Evolutionary conservation across 2,113 vertebrate species (phyloP), one percentile per base, ranked within the genome.

Genomic region (Sprattus sprattus): DNA sequence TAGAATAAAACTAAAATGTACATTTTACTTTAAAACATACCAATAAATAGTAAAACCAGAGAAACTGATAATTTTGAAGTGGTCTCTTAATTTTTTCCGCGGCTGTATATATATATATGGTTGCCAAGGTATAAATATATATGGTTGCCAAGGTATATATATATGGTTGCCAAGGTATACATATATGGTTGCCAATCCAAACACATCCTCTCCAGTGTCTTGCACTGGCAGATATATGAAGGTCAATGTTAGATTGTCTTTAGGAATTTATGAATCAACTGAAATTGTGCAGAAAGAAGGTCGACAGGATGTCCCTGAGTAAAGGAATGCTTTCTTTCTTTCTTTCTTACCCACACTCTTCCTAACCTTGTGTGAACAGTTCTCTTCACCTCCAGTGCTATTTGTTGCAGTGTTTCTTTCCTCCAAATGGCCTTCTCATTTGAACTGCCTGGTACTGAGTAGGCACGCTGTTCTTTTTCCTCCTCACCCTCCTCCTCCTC

Each of bases 361-460:
- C 20, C 1, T 10, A 28, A 28, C n/a, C 64, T 28, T 28, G 64
- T 67, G 64, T 64, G 57, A 9, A 64, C 13, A 32, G 64, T 11
- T 28, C n/a, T 71, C 20, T 7, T 20, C 1, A 6, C 20, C 71
- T 15, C 11, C 4, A 39, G 71, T 57, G 80, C 82, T 83, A 85
- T 44, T 81, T 75, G 82, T 46, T 54, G 8, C 2, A 15, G 52
- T 54, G n/a, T 84, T 32, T 32, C 80, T 15, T 47, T 60, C 52
- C 54, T 85, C 85, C 25, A 25, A 46, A 87, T 67, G 85, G 83
- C 86, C 86, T 88, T 87, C 81, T 54, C 67, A 67, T 86, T 87
- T 54, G 0, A 47, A 84, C 67, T 13, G 11, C 78, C 75, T 84
- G 49, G 45, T 85, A 44, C 45, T 60, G 71, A 81, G 71, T 49